Percentiles rank a stretch among this genome's conserved stretches.
These are phyloP conservation scores for Pipistrellus nathusii DNA, from an alignment of 2,797 vertebrate genomes.

Conservation along the genomic window DNA sequence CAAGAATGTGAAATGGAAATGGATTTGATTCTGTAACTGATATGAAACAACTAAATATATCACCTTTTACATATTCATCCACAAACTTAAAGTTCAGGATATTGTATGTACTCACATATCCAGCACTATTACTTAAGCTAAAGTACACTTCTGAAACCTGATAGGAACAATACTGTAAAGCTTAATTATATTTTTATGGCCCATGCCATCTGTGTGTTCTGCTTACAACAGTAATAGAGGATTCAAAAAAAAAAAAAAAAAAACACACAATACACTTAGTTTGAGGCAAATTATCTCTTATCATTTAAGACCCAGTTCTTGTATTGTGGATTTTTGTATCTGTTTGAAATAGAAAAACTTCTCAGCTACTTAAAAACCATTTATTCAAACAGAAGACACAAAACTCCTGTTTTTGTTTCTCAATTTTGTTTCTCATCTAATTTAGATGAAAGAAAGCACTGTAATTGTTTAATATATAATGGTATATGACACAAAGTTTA, in stretches of 20 bases:
- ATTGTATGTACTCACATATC: background rate
- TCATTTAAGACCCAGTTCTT: slow-evolving; percentile 56
- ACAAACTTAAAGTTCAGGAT: slow-evolving; percentile 61
- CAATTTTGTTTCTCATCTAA: slow-evolving; percentile 66
- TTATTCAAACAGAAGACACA: slow-evolving; percentile 50
- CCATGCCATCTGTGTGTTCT: slow-evolving; percentile 76
- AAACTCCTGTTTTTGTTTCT: slow-evolving; percentile 55
- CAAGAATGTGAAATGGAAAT: background rate
- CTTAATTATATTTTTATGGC: slow-evolving; percentile 76
- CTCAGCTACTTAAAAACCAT: background rate
- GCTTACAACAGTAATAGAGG: slow-evolving; percentile 60
- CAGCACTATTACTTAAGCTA: slow-evolving; percentile 27
- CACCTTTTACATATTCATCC: background rate
- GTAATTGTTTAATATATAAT: slow-evolving; percentile 27
- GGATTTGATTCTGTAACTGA: background rate
- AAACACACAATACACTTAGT: slow-evolving; percentile 60
- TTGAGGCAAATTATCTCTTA: slow-evolving; percentile 57
- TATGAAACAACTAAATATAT: background rate
- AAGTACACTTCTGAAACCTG: slow-evolving; percentile 67
- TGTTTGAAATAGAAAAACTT: slow-evolving; percentile 57
- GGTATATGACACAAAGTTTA: slow-evolving; percentile 1
- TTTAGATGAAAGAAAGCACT: slow-evolving; percentile 48
- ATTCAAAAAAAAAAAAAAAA: slow-evolving; percentile 44
- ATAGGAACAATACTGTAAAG: slow-evolving; percentile 60
- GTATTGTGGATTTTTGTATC: slow-evolving; percentile 1